A percentile compares a stretch with the other conserved stretches of the same genome.
Conservation (phyloP, 1,140 invertebrate genomes). For the Cherax quadricarinatus region DNA sequence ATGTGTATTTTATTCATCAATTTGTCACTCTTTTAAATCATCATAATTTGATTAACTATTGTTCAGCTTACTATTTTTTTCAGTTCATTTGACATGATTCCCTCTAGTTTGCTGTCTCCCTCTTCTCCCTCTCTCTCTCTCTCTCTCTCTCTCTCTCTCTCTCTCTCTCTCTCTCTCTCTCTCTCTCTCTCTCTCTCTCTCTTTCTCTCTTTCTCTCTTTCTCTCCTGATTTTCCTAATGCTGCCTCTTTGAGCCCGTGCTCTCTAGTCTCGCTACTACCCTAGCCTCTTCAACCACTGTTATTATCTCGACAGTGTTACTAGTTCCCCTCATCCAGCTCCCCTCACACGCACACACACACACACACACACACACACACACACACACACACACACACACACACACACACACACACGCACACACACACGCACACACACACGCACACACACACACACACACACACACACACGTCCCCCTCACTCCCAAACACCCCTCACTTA, state of each 20-base stretch:
- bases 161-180: slow-evolving; percentile 32
- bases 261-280: background rate
- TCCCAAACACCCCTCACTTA: no score
- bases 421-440: no score
- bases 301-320: background rate
- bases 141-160: slow-evolving; percentile 33
- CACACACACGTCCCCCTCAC: no score
- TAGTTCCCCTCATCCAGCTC: background rate
- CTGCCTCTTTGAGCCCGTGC: background rate
- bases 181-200: background rate
- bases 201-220: no score
- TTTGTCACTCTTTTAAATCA: no score
- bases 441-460: no score
- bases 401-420: no score
- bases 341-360: no score
- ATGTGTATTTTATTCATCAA: no score
- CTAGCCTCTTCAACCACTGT: background rate
- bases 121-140: slow-evolving; percentile 1
- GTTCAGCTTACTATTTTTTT: background rate
- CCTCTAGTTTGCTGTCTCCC: background rate
- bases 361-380: no score
- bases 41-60: background rate
- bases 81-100: background rate
- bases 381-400: no score
- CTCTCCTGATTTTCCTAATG: background rate